These are phyloP conservation scores for Zygothrica quintamaculata DNA, from an alignment of 2,888 invertebrate species.

Conservation along the genomic window DNA sequence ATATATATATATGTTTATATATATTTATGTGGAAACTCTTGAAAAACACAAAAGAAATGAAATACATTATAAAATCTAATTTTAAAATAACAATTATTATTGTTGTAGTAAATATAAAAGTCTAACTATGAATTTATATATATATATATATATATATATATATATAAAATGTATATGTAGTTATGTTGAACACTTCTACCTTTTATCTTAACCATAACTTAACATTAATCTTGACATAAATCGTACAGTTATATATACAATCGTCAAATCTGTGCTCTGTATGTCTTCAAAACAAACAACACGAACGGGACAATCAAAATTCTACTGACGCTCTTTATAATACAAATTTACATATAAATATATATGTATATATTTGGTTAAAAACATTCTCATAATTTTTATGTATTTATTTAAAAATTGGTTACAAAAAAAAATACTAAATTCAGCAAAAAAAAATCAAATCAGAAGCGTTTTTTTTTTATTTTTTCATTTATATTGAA, in stretches of 20 bases:
- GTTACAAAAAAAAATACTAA: too few relatives aligned
- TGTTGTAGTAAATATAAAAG: slow-evolving; percentile 68
- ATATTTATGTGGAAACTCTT: slow-evolving; percentile 46
- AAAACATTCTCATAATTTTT: slow-evolving; percentile 21
- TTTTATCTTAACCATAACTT: slow-evolving; percentile 10
- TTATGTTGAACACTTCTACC: not conserved
- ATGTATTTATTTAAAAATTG: slow-evolving; percentile 27
- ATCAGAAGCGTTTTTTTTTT: slow-evolving; percentile 35
- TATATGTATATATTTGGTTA: too few relatives aligned
- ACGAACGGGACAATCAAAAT: slow-evolving; percentile 81
- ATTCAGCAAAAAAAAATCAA: slow-evolving; percentile 48
- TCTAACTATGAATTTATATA: slow-evolving; percentile 66
- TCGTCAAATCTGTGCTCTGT: slow-evolving; percentile 46
- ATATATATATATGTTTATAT: too few relatives aligned
- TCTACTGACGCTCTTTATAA: slow-evolving; percentile 62
- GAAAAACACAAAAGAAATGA: slow-evolving; percentile 16
- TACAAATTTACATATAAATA: too few relatives aligned
- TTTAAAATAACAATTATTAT: slow-evolving; percentile 65
- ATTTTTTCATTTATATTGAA: slow-evolving; percentile 12
- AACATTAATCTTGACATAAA: slow-evolving; percentile 14
- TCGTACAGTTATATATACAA: slow-evolving; percentile 5
- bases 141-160: slow-evolving; percentile 23
- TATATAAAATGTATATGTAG: slow-evolving; percentile 31
- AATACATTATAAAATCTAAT: slow-evolving; percentile 40
- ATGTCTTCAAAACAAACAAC: slow-evolving; percentile 56